These are phyloP conservation scores for Tryphoninae sp. DNA, from an alignment of 2,888 invertebrate species.

Conservation along the genomic window DNA sequence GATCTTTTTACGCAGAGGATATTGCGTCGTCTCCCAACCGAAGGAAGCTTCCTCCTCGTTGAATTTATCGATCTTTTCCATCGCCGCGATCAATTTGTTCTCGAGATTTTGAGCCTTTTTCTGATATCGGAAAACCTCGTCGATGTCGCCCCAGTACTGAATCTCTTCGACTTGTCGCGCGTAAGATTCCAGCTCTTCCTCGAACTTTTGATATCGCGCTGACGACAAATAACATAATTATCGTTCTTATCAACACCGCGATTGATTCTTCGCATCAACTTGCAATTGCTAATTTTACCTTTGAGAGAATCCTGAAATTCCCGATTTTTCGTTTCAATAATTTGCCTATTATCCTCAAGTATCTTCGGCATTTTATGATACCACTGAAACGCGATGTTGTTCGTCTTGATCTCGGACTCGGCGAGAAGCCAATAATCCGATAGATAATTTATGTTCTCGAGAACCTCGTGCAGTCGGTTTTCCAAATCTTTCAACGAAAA, in stretches of 20 bases:
- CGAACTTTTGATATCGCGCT: constrained; percentile 89
- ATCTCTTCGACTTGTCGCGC: constrained; percentile 92
- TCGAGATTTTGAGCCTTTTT: constrained; percentile 90
- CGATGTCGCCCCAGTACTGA: constrained; percentile 92
- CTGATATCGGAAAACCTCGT: constrained; percentile 91
- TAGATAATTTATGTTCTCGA: constrained; percentile 90
- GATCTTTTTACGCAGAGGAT: constrained; percentile 90
- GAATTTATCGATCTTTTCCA: constrained; percentile 92
- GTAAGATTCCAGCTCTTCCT: constrained; percentile 91
- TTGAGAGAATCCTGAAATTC: constrained; percentile 93
- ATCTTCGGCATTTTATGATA: constrained; percentile 91
- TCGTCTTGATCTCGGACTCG: constrained; percentile 92
- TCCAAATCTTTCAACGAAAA: constrained; percentile 89
- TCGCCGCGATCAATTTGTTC: constrained; percentile 87
- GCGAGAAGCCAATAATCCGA: constrained; percentile 91
- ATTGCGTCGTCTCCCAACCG: constrained; percentile 94
- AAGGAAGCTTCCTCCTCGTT: constrained; percentile 95
- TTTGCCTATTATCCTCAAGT: constrained; percentile 90
- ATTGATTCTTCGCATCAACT: background rate
- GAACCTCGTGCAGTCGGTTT: constrained; percentile 86
- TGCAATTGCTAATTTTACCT: constrained; percentile 74
- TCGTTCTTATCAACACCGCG: constrained; percentile 9
- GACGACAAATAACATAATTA: constrained; percentile 6
- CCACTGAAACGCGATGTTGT: constrained; percentile 93
- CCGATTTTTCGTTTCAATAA: constrained; percentile 89